These are phyloP conservation scores for Ptychodera flava DNA, from an alignment of 35 echinoderm and acorn worm species.

Conservation along the genomic window DNA sequence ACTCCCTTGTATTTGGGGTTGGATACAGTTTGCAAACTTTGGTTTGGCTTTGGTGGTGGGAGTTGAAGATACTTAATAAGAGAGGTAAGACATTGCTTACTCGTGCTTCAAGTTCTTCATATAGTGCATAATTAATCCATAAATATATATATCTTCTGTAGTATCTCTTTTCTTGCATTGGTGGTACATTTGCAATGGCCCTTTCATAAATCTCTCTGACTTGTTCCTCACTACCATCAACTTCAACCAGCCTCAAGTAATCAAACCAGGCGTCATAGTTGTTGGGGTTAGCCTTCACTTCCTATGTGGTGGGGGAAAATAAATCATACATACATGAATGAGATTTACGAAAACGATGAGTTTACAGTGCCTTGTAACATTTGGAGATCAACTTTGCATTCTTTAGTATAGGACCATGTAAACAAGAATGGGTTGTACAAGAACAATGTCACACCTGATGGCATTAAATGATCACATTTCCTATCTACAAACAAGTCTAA, in stretches of 20 bases:
- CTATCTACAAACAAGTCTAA: too few relatives aligned
- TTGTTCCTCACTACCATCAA: slow-evolving; percentile 56
- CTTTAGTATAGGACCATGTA: too few relatives aligned
- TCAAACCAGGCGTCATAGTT: slow-evolving; percentile 99
- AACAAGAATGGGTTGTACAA: too few relatives aligned
- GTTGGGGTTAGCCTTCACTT: slow-evolving; percentile 87
- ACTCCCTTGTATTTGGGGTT: too few relatives aligned
- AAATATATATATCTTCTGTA: slow-evolving; percentile 96
- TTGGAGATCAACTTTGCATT: background rate
- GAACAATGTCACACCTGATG: too few relatives aligned
- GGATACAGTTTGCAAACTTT: too few relatives aligned
- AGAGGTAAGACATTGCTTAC: too few relatives aligned
- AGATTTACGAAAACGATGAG: background rate
- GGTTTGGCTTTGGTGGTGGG: too few relatives aligned
- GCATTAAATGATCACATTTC: too few relatives aligned
- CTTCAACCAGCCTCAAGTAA: slow-evolving; percentile 81
- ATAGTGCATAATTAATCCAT: slow-evolving; percentile 99
- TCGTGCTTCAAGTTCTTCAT: slow-evolving; percentile 85
- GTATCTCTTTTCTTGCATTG: slow-evolving; percentile 74
- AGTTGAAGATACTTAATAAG: too few relatives aligned
- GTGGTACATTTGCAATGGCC: slow-evolving; percentile 95
- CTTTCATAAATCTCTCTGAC: slow-evolving; percentile 93
- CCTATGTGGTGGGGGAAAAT: slow-evolving; percentile 40
- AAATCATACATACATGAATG: background rate
- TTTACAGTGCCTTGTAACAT: background rate